Conservation (phyloP, 2,888 invertebrate species). For the Psylliodes chrysocephalus region DNA sequence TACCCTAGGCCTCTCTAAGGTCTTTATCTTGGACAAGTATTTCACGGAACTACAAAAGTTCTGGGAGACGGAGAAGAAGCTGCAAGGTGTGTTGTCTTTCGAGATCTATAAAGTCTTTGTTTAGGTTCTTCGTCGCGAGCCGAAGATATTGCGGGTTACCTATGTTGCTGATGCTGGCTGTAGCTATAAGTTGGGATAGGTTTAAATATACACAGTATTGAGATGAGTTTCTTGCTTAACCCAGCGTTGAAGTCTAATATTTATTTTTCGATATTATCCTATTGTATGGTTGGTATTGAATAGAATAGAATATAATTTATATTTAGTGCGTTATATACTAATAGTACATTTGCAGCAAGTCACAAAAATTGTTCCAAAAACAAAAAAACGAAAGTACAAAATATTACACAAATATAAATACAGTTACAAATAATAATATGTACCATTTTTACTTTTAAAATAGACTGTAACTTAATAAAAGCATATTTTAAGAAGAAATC, state of each 20-base stretch:
- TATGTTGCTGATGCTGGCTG: conserved; percentile 7
- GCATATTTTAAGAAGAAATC: no score
- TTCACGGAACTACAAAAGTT: conserved; percentile 96
- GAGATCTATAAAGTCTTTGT: conserved; percentile 29
- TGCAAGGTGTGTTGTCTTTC: conserved; percentile 80
- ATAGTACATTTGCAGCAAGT: no score
- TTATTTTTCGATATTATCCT: not conserved
- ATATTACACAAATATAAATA: no score
- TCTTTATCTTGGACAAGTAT: conserved; percentile 97
- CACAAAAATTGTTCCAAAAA: no score
- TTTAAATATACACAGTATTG: not conserved
- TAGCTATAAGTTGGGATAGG: not conserved
- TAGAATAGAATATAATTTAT: no score
- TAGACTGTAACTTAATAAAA: no score
- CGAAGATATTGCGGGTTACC: conserved; percentile 19
- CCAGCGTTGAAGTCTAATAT: not conserved
- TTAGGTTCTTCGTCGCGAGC: conserved; percentile 17
- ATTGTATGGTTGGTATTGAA: no score
- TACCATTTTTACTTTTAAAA: no score
- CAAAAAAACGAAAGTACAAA: no score
- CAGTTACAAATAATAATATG: no score
- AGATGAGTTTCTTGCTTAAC: not conserved
- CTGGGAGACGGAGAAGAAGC: conserved; percentile 96
- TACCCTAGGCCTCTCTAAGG: conserved; percentile 95
- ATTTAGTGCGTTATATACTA: no score